Evolutionary conservation across 2,888 invertebrate genomes (phyloP).

Genomic region (Brachynemurus nebulosus): DNA sequence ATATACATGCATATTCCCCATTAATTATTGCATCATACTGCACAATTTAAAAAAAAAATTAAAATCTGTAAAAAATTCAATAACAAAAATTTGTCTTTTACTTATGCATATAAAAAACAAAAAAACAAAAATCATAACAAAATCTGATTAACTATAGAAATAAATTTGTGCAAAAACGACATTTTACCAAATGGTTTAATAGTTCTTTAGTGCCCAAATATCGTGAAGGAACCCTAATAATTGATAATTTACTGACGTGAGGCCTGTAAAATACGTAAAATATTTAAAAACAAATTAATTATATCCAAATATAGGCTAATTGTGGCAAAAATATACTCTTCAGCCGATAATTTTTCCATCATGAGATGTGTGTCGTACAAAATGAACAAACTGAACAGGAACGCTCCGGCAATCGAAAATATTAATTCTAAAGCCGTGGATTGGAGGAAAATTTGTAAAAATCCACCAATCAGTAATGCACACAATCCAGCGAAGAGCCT

Average conservation of each 20-base stretch:
- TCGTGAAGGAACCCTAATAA: no score
- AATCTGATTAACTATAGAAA: no score
- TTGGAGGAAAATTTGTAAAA: constrained; percentile 62
- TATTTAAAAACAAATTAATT: constrained; percentile 69
- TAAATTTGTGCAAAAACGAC: no score
- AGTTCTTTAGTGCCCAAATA: no score
- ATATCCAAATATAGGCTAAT: constrained; percentile 81
- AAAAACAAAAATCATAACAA: no score
- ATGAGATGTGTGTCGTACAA: constrained; percentile 75
- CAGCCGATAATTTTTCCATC: constrained; percentile 66
- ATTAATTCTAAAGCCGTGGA: constrained; percentile 55
- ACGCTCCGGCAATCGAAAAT: constrained; percentile 56
- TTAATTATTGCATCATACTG: no score
- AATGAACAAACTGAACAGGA: constrained; percentile 68
- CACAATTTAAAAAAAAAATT: no score
- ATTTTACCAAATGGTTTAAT: no score
- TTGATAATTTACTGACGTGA: constrained; percentile 35
- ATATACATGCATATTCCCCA: no score
- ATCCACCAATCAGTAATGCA: constrained; percentile 53
- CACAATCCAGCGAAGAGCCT: constrained; percentile 52
- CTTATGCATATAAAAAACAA: no score
- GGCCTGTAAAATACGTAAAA: constrained; percentile 58
- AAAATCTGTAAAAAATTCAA: no score
- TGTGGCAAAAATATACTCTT: constrained; percentile 78
- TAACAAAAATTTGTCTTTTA: no score